phyloP scores from a whole-genome alignment of 2,888 invertebrate species.

The Trachelus stipa region DNA sequence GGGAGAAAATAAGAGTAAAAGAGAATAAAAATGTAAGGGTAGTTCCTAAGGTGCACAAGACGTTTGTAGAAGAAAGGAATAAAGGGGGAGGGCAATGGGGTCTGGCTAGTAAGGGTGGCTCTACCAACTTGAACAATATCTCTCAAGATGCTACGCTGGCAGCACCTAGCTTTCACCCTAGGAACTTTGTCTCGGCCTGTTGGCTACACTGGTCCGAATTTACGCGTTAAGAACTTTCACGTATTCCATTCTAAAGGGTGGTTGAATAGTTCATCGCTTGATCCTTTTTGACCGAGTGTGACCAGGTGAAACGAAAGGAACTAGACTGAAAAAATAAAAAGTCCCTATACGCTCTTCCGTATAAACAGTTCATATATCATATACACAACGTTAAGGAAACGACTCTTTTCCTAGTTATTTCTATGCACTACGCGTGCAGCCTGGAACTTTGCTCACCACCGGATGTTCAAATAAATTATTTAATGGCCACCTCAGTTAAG shows the following conservation, averaged over 20 bases:
- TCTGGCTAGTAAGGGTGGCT: slow-evolving; percentile 19
- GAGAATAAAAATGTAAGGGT: slow-evolving; percentile 28
- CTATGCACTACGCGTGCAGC: not conserved
- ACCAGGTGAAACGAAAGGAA: not conserved
- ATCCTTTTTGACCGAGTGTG: not conserved
- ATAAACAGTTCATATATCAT: not conserved
- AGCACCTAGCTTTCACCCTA: slow-evolving; percentile 41
- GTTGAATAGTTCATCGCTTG: not conserved
- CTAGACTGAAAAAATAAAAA: not conserved
- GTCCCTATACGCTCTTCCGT: not conserved
- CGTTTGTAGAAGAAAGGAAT: slow-evolving; percentile 7
- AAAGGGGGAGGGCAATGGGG: slow-evolving; percentile 23
- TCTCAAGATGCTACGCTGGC: slow-evolving; percentile 42
- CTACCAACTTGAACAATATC: slow-evolving; percentile 51
- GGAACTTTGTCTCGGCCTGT: slow-evolving; percentile 36
- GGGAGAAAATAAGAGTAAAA: not conserved
- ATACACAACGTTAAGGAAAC: not conserved
- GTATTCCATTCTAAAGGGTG: slow-evolving; percentile 27
- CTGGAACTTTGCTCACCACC: not conserved
- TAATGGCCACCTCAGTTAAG: not conserved
- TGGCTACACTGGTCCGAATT: slow-evolving; percentile 29
- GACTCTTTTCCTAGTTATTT: not conserved
- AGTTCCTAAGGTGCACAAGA: slow-evolving; percentile 9
- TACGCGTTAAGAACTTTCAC: slow-evolving; percentile 40
- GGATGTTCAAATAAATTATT: not conserved